Percentiles rank a stretch among this genome's conserved stretches.
Conservation (phyloP, 1,140 invertebrate species). For the Tigriopus japonicus region DNA sequence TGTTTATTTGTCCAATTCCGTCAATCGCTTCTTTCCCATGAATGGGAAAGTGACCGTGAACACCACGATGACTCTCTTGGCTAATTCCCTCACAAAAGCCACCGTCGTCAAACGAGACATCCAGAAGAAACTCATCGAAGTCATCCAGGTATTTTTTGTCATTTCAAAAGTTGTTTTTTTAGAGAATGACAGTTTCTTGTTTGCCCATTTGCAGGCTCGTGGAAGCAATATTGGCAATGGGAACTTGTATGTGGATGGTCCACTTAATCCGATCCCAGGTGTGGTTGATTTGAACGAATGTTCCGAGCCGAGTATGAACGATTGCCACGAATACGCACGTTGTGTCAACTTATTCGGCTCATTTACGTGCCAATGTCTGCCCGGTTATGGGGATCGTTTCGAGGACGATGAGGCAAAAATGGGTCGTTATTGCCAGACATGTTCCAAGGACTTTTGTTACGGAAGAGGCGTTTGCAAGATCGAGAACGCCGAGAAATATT, state of each 20-base stretch:
- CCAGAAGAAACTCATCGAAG: constrained; percentile 59
- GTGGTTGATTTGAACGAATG: constrained; percentile 77
- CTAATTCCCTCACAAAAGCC: constrained; percentile 43
- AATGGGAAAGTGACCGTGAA: constrained; percentile 50
- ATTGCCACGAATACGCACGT: constrained; percentile 60
- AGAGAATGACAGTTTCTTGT: neutral
- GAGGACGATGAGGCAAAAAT: constrained; percentile 38
- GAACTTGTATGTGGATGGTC: constrained; percentile 56
- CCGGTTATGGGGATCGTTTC: constrained; percentile 38
- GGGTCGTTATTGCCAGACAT: constrained; percentile 52
- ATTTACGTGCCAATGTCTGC: constrained; percentile 60
- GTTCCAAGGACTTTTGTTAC: constrained; percentile 52
- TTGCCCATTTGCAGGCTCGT: constrained; percentile 28
- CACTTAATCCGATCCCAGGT: constrained; percentile 47
- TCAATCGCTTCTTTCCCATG: constrained; percentile 59
- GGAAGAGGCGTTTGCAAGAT: constrained; percentile 58
- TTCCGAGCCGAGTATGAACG: constrained; percentile 57
- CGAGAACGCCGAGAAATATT: constrained; percentile 47
- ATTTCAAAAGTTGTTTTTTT: neutral
- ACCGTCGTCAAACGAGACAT: constrained; percentile 43
- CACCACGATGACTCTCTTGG: constrained; percentile 52
- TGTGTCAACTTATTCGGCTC: constrained; percentile 79
- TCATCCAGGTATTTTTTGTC: constrained; percentile 34
- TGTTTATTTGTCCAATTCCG: constrained; percentile 53
- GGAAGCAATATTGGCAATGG: constrained; percentile 70